Conservation (phyloP, 2,113 vertebrate species). For the Syngnathus floridae region DNA sequence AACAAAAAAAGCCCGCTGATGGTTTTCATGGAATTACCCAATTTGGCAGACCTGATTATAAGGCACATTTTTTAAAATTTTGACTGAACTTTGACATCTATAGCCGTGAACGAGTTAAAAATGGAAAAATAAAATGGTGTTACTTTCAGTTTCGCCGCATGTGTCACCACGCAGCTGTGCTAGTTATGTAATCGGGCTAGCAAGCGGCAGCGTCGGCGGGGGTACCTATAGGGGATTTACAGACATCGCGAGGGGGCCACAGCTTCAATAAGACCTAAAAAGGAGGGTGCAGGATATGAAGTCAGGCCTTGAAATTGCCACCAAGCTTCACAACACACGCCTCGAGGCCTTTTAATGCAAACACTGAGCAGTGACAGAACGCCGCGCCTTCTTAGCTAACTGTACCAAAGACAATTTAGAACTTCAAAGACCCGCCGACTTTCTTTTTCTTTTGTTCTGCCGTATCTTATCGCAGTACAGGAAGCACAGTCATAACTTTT, state of each 20-base stretch:
- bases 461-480: conserved; percentile 35
- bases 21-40: neutral
- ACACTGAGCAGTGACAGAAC: conserved; percentile 19
- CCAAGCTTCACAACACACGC: conserved; percentile 34
- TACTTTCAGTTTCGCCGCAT: neutral
- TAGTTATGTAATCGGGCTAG: conserved; percentile 41
- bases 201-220: conserved; percentile 31
- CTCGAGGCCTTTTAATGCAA: conserved; percentile 29
- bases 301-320: conserved; percentile 53
- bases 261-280: conserved; percentile 48
- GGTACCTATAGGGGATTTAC: conserved; percentile 54
- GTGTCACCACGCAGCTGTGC: conserved; percentile 5
- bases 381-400: neutral
- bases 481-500: conserved; percentile 15
- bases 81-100: no score
- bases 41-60: no score
- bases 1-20: conserved; percentile 3
- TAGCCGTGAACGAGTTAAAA: neutral
- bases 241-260: conserved; percentile 25
- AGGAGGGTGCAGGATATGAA: conserved; percentile 55
- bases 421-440: conserved; percentile 7
- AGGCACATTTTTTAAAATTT: no score
- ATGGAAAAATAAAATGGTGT: conserved; percentile 7
- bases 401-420: neutral
- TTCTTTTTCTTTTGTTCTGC: conserved; percentile 26